phyloP scores from a whole-genome alignment of 2,113 vertebrate species.

The Tragelaphus scriptus region DNA sequence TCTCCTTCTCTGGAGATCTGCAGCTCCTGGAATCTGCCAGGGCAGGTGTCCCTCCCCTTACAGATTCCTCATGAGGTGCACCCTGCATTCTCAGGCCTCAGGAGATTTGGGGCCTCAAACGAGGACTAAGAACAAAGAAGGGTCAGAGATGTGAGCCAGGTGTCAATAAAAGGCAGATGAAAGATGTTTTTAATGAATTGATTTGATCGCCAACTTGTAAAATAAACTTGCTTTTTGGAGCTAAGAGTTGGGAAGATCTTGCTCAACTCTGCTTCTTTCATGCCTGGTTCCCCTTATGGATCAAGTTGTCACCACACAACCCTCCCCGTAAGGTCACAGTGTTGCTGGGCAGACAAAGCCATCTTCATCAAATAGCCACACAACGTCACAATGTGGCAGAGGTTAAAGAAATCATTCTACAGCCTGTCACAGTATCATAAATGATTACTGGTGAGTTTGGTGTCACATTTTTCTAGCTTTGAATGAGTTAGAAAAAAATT shows the following conservation, averaged over 20 bases:
- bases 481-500: not conserved
- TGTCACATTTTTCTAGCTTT: not conserved
- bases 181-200: not conserved
- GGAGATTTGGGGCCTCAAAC: not conserved
- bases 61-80: accelerated
- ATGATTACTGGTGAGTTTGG: not conserved
- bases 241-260: not conserved
- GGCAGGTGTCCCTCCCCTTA: too few species aligned
- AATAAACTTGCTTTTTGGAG: not conserved
- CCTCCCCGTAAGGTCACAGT: not conserved
- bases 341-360: not conserved
- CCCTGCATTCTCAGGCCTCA: too few species aligned
- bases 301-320: not conserved
- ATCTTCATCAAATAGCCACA: not conserved
- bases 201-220: not conserved
- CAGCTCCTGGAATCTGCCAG: not conserved
- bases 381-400: not conserved
- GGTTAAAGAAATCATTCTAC: not conserved
- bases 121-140: not conserved
- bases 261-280: not conserved
- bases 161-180: not conserved
- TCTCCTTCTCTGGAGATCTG: not conserved
- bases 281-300: not conserved
- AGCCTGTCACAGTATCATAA: accelerated
- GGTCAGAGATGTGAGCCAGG: not conserved